Percentiles rank a stretch among this genome's conserved stretches.
phyloP scores from a whole-genome alignment of 2,888 invertebrate species.

The Endotricha flammealis region DNA sequence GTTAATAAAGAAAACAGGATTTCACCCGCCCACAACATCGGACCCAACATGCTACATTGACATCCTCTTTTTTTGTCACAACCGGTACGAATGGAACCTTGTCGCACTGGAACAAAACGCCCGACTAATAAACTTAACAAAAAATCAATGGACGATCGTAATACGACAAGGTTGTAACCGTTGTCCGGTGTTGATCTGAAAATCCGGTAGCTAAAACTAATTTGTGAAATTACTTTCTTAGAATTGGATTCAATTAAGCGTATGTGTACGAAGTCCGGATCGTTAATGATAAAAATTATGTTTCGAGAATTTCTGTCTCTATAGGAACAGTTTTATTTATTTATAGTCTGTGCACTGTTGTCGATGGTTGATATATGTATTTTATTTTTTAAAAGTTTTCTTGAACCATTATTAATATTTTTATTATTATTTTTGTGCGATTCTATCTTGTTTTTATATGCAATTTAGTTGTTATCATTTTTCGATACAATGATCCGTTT shows the following conservation, averaged over 20 bases:
- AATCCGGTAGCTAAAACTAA: conserved; percentile 75
- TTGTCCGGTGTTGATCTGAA: conserved; percentile 55
- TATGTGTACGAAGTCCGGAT: conserved; percentile 24
- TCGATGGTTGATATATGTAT: no score
- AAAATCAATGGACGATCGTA: conserved; percentile 15
- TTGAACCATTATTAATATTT: no score
- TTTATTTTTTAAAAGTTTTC: no score
- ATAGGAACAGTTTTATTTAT: conserved; percentile 14
- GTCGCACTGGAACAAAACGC: conserved; percentile 32
- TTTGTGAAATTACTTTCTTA: conserved; percentile 78
- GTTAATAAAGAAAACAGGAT: conserved; percentile 34
- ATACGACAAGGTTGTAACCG: conserved; percentile 43
- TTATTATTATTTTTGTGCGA: no score
- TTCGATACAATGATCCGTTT: no score
- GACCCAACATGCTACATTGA: conserved; percentile 23
- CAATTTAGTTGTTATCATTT: no score
- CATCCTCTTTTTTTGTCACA: conserved; percentile 43
- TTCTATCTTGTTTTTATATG: no score
- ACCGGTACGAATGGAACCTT: conserved; percentile 46
- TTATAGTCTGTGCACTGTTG: no score
- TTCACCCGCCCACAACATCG: conserved; percentile 47
- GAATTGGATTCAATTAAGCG: conserved; percentile 73
- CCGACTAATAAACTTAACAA: conserved; percentile 1
- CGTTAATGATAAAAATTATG: conserved; percentile 24
- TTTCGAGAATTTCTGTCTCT: conserved; percentile 21